Conservation (phyloP, 2,113 vertebrate species). For the Syrmaticus mikado region DNA sequence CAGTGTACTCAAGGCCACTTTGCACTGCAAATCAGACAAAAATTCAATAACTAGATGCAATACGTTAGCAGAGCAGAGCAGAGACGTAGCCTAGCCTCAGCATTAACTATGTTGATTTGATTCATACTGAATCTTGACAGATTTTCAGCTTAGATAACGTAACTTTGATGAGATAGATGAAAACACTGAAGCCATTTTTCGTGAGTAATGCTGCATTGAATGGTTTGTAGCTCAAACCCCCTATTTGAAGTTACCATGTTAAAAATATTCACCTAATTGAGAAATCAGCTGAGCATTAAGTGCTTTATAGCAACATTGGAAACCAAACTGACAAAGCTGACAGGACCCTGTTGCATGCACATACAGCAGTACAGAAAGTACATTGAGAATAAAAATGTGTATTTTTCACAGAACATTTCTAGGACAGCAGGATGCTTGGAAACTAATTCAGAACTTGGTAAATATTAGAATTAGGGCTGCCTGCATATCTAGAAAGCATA, state of each 20-base stretch:
- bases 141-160: neutral
- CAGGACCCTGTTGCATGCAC: neutral
- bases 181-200: neutral
- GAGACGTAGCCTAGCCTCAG: neutral
- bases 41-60: neutral
- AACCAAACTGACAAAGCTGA: neutral
- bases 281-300: neutral
- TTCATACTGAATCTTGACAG: neutral
- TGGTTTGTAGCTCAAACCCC: neutral
- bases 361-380: neutral
- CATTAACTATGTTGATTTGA: neutral
- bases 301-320: neutral
- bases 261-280: conserved; percentile 21
- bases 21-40: neutral
- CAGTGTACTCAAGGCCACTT: neutral
- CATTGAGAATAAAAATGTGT: neutral
- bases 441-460: neutral
- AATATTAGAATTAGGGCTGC: neutral
- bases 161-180: neutral
- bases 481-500: neutral
- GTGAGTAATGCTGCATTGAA: neutral
- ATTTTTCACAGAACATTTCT: neutral
- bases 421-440: neutral
- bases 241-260: neutral
- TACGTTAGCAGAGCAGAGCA: accelerated